Base-by-base conservation (phyloP, 2,797 vertebrate species). In the Acomys russatus region DNA sequence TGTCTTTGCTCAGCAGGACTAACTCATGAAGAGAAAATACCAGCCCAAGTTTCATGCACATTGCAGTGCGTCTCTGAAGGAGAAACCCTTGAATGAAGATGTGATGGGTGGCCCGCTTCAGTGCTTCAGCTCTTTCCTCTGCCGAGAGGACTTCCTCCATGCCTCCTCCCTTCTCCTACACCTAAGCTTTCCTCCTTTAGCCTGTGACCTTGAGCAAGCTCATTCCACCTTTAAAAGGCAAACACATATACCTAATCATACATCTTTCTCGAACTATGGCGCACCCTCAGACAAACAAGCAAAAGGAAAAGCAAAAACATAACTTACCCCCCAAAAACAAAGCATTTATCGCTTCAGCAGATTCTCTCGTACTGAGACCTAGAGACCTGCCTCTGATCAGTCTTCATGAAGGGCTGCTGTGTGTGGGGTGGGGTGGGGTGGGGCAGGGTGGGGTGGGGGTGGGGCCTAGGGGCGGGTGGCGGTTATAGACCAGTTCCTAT, bases 111-210 rank as follows among this genome's bases (percentile, higher is more conserved):
- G 85, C n/a, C 7, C 64, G 9, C 44, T 83, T 74, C 33, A 61
- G 2, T 25, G 4, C 68, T 76, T 44, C 54, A 56, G 30, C 7
- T 18, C 25, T 30, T 15, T 49, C 9, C 4, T 17, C 15, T 9
- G 6, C 1, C 3, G 35, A 80, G 20, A 56, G 17, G 70, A 56
- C 88, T 82, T 92, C 66, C 86, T 15, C 18, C 8, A 17, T 78
- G 4, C 86, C 22, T 28, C 5, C 20, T 73, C 94, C 49, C 30
- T 8, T 33, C 2, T 8, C 35, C 2, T 8, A 22, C n/a, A 18
- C 80, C 33, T 59, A 78, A 76, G 8, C 20, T 66, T 92, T 92
- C 84, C n/a, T 70, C 33, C 9, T 86, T 94, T 49, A 94, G 20
- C 9, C 18, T 73, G 35, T 51, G 38, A 73, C 9, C 49, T 90